phyloP scores from a whole-genome alignment of 2,113 vertebrate genomes.

The Mionectes macconnelli region DNA sequence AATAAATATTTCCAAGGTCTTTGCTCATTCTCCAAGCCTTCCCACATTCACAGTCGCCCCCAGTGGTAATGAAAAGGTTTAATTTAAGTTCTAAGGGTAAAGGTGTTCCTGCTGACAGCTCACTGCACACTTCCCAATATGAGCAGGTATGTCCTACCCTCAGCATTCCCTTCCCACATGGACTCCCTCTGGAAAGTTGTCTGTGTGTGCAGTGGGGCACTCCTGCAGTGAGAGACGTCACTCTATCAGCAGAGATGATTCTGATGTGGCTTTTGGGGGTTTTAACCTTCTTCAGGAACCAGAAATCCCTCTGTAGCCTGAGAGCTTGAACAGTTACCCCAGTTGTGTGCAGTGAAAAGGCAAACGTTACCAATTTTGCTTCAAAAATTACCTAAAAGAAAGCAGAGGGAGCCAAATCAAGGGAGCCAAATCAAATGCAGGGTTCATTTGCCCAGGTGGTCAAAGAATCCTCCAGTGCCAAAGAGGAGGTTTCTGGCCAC shows the following conservation, averaged over 20 bases:
- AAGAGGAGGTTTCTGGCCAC: not conserved
- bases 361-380: not conserved
- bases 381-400: not conserved
- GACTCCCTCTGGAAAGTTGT: not conserved
- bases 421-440: not conserved
- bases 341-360: not conserved
- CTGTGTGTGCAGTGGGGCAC: not conserved
- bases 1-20: not conserved
- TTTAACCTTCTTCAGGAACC: not conserved
- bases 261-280: fast-evolving
- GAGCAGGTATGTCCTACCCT: not conserved
- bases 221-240: not conserved
- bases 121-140: not conserved
- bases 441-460: not conserved
- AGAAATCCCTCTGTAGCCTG: not conserved
- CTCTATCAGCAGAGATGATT: not conserved
- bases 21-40: not conserved
- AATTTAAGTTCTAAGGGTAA: not conserved
- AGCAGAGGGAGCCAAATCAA: not conserved
- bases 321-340: not conserved
- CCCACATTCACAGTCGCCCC: not conserved
- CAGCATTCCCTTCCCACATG: not conserved
- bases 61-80: not conserved
- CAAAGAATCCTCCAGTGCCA: not conserved
- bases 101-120: not conserved